Conservation (phyloP, 2,113 vertebrate species). For the Toxostoma redivivum region DNA sequence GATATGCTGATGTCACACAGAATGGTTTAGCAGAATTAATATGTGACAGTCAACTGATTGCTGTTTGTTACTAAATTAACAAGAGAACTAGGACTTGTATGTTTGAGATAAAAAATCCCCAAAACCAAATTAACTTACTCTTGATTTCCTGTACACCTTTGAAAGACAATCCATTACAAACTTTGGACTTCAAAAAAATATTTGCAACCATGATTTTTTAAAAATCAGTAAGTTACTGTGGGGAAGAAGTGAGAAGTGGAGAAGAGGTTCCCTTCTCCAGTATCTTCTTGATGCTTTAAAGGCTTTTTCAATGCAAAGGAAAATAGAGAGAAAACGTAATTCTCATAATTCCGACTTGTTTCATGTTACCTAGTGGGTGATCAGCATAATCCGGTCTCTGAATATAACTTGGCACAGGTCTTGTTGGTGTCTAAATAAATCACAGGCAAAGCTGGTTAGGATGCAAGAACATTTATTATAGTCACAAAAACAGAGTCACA, state of each 20-base stretch:
- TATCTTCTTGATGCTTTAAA: neutral
- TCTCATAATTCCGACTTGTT: neutral
- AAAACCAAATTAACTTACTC: neutral
- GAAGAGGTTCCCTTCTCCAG: neutral
- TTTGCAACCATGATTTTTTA: neutral
- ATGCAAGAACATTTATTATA: neutral
- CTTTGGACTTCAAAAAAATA: neutral
- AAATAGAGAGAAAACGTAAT: neutral
- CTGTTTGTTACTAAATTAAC: neutral
- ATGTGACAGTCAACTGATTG: neutral
- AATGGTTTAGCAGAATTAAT: neutral
- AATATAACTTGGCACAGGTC: conserved; percentile 90
- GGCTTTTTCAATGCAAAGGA: neutral
- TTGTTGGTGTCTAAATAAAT: conserved; percentile 85
- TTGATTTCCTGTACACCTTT: neutral
- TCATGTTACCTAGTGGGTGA: conserved; percentile 90
- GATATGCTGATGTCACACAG: neutral
- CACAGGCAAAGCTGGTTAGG: conserved; percentile 9
- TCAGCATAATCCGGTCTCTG: conserved; percentile 98
- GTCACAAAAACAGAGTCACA: neutral
- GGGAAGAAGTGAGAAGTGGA: neutral
- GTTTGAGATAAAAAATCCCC: neutral
- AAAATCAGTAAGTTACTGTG: neutral
- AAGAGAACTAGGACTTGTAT: neutral
- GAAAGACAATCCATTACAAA: neutral